phyloP scores from a whole-genome alignment of 2,113 vertebrate genomes.

The Daubentonia madagascariensis region DNA sequence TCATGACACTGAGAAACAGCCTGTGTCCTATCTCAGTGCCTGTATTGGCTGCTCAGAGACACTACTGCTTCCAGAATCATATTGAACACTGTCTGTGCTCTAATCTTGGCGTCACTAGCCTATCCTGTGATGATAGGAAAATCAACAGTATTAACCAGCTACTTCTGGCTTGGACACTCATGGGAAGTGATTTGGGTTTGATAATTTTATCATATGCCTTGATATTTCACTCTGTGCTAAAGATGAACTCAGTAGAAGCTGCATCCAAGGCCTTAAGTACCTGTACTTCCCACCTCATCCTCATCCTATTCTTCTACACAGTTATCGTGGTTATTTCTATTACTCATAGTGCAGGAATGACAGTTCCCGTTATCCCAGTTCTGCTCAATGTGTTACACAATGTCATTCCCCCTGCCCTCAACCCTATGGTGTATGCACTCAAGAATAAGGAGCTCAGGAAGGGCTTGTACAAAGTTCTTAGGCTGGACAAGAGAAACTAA shows the following conservation, averaged over 20 bases:
- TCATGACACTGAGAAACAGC: conserved; percentile 43
- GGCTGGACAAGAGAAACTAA: not conserved
- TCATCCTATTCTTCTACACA: conserved; percentile 59
- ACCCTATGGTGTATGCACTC: conserved; percentile 34
- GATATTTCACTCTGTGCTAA: conserved; percentile 61
- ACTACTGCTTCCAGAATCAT: conserved; percentile 30
- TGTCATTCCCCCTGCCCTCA: conserved; percentile 5
- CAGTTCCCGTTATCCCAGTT: not conserved
- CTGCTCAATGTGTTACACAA: conserved; percentile 28
- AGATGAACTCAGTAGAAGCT: conserved; percentile 43
- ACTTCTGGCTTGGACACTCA: not conserved
- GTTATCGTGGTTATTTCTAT: not conserved
- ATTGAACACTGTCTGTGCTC: conserved; percentile 43
- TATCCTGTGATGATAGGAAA: conserved; percentile 52
- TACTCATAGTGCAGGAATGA: not conserved
- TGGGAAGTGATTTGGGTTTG: conserved; percentile 51
- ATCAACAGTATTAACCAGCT: conserved; percentile 50
- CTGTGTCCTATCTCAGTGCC: not conserved
- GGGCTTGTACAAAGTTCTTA: not conserved
- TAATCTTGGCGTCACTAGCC: conserved; percentile 38
- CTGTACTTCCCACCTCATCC: conserved; percentile 47
- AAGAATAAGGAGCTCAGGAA: conserved; percentile 46
- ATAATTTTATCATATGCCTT: conserved; percentile 47
- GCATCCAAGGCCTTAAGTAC: conserved; percentile 54
- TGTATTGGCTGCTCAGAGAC: conserved; percentile 46